phyloP scores from a whole-genome alignment of 2,888 invertebrate genomes.

The Hetaerina titia region DNA sequence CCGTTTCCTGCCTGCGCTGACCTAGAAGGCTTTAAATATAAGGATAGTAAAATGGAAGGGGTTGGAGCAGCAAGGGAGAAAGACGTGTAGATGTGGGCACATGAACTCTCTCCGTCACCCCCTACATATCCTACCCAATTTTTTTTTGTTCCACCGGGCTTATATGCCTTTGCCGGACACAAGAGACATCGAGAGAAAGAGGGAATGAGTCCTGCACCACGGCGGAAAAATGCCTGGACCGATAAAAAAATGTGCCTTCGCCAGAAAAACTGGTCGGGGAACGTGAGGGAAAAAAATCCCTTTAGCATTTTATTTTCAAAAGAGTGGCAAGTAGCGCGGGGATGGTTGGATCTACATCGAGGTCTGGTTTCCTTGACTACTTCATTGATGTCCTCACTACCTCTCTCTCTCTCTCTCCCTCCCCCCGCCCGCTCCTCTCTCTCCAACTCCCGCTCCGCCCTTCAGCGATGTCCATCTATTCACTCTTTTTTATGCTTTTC shows the following conservation, averaged over 20 bases:
- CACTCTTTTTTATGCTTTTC: background rate
- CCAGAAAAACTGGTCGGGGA: background rate
- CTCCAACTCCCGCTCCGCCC: slow-evolving; percentile 21
- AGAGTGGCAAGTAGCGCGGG: background rate
- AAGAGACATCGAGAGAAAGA: background rate
- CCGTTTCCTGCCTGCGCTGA: background rate
- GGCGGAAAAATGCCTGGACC: background rate
- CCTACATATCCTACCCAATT: background rate
- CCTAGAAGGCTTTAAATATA: background rate
- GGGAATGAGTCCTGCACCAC: background rate
- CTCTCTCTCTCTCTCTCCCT: background rate
- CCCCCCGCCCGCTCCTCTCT: slow-evolving; percentile 46
- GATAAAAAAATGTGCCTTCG: background rate
- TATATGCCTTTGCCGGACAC: slow-evolving; percentile 24
- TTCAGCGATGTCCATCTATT: background rate
- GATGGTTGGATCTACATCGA: background rate
- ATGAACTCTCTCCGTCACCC: background rate
- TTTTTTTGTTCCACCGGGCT: background rate
- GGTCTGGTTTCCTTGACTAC: slow-evolving; percentile 39
- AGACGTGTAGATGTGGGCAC: background rate
- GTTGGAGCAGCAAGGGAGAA: background rate
- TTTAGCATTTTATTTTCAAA: background rate
- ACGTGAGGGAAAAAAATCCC: background rate
- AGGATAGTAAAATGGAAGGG: background rate
- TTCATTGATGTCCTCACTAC: background rate